Percentiles rank a stretch among this genome's conserved stretches.
Conservation (phyloP, 2,888 invertebrate species). For the Meteorus colon region DNA sequence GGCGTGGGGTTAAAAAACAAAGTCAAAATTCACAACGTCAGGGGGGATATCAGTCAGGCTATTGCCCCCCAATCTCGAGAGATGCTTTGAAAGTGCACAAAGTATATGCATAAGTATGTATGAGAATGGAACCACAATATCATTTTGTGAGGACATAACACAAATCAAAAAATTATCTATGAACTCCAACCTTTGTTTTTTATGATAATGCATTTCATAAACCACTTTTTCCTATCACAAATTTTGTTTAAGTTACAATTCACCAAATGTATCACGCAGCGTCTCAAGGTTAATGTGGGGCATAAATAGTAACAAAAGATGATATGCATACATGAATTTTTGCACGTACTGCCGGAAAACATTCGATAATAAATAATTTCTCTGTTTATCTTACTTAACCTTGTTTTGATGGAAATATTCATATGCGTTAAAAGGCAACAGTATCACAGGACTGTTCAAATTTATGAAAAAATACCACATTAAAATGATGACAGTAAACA, state of each 20-base stretch:
- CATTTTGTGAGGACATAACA: neutral
- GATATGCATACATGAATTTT: neutral
- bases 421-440: neutral
- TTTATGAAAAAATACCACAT: neutral
- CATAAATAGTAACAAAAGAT: neutral
- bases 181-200: neutral
- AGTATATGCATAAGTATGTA: neutral
- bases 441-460: slow-evolving; percentile 4
- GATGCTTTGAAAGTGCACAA: neutral
- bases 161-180: neutral
- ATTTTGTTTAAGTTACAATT: slow-evolving; percentile 1
- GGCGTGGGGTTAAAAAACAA: neutral
- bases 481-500: neutral
- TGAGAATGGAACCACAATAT: neutral
- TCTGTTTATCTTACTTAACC: slow-evolving; percentile 5
- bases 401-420: slow-evolving; percentile 5
- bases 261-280: neutral
- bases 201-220: neutral
- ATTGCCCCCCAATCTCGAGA: neutral
- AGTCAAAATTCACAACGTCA: neutral
- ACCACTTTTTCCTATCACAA: neutral
- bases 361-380: neutral
- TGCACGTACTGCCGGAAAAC: neutral
- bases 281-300: slow-evolving; percentile 1
- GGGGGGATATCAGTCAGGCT: neutral